A percentile compares a stretch with the other conserved stretches of the same genome.
Conservation (phyloP, 2,888 invertebrate species). For the Drosophila longiperda region DNA sequence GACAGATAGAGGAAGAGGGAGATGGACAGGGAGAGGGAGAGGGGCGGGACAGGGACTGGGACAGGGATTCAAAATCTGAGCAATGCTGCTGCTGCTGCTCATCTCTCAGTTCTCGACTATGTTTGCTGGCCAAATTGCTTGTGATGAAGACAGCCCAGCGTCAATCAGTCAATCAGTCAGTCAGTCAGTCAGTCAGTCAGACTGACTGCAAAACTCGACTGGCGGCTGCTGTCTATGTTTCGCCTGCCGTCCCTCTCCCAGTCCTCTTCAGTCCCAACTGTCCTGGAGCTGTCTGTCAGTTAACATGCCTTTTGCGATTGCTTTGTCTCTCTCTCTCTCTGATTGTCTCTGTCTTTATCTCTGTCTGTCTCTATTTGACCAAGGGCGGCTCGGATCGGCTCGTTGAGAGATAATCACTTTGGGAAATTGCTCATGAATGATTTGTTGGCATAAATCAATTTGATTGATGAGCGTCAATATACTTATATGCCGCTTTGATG, state of each 20-base stretch:
- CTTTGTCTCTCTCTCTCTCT: conserved; percentile 25
- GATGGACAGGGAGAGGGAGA: not conserved
- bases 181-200: conserved; percentile 70
- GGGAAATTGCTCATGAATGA: conserved; percentile 82
- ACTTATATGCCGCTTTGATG: conserved; percentile 80
- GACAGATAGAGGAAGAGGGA: conserved; percentile 18
- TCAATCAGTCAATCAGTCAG: conserved; percentile 71
- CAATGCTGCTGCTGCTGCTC: conserved; percentile 21
- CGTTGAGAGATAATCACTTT: conserved; percentile 81
- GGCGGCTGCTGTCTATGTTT: conserved; percentile 42
- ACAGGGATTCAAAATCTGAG: conserved; percentile 66
- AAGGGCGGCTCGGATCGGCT: conserved; percentile 46
- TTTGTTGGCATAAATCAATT: conserved; percentile 82
- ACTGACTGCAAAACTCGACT: conserved; percentile 17
- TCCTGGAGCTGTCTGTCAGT: conserved; percentile 68
- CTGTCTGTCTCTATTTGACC: conserved; percentile 9
- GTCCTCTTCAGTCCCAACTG: conserved; percentile 47
- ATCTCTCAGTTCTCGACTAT: conserved; percentile 28
- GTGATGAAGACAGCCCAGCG: conserved; percentile 80
- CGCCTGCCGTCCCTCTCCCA: conserved; percentile 34
- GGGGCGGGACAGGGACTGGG: not conserved
- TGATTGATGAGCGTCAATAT: conserved; percentile 80
- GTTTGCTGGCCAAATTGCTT: conserved; percentile 78
- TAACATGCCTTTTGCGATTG: conserved; percentile 74
- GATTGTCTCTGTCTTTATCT: too few relatives aligned